Evolutionary conservation across 2,888 invertebrate species (phyloP).

Genomic region (Petrophora chlorosata): DNA sequence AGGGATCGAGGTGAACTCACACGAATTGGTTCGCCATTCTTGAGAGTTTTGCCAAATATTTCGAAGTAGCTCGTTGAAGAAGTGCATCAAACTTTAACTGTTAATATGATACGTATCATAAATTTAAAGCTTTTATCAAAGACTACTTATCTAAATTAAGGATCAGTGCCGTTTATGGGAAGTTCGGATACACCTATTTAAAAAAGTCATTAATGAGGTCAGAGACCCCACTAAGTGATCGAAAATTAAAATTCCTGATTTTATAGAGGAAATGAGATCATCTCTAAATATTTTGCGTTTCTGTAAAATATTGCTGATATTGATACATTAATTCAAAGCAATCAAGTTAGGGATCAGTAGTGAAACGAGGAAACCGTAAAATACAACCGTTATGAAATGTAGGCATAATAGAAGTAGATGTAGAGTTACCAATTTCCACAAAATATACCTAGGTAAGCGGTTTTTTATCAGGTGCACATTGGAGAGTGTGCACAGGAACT

Average conservation of each 20-base stretch:
- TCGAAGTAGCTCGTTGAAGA: not conserved
- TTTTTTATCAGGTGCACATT: too few species aligned
- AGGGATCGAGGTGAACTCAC: too few species aligned
- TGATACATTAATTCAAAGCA: constrained; percentile 5
- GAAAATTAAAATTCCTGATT: constrained; percentile 33
- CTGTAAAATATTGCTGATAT: constrained; percentile 11
- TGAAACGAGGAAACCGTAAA: too few species aligned
- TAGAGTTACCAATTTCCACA: too few species aligned
- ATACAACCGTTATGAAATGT: too few species aligned
- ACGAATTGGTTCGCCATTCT: too few species aligned
- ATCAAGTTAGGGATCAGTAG: too few species aligned
- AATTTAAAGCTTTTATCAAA: too few species aligned
- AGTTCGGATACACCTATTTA: constrained; percentile 1
- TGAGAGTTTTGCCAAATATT: not conserved
- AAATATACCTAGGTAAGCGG: too few species aligned
- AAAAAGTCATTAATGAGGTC: constrained; percentile 24
- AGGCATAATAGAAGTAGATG: too few species aligned
- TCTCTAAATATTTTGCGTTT: constrained; percentile 12
- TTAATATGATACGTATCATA: too few species aligned
- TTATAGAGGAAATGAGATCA: constrained; percentile 45
- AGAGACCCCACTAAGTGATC: constrained; percentile 34
- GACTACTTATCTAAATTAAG: constrained; percentile 10
- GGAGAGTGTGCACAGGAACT: too few species aligned
- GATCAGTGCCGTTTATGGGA: constrained; percentile 7
- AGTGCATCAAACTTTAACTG: not conserved